phyloP scores from a whole-genome alignment of 2,113 vertebrate species.

The Gnathonemus echidnorhynchus region DNA sequence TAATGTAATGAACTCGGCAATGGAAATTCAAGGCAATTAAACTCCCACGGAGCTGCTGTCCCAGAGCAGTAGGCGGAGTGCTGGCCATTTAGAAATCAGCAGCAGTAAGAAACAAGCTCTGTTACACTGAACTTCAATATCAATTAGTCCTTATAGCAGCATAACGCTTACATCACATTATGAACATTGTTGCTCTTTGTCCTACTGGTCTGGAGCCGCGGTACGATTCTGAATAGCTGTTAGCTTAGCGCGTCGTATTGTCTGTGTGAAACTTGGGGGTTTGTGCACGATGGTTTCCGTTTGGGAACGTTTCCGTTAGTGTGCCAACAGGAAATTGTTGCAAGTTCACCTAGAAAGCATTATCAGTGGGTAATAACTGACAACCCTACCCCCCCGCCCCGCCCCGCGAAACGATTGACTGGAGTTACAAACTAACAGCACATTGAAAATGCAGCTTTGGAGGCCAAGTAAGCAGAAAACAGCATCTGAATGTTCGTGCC shows the following conservation, averaged over 20 bases:
- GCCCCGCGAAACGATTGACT: neutral
- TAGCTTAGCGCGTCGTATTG: neutral
- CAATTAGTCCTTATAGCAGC: slow-evolving; percentile 49
- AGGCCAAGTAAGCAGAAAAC: neutral
- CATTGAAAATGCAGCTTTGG: neutral
- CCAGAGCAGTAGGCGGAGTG: slow-evolving; percentile 51
- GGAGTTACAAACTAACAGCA: neutral
- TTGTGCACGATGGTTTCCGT: neutral
- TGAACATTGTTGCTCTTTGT: slow-evolving; percentile 41
- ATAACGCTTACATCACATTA: slow-evolving; percentile 34
- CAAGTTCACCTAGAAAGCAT: neutral
- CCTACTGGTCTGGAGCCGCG: slow-evolving; percentile 51
- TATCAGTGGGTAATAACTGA: neutral
- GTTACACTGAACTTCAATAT: slow-evolving; percentile 49
- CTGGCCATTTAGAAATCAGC: slow-evolving; percentile 48
- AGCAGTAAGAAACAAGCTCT: slow-evolving; percentile 54
- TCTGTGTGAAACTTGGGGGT: neutral
- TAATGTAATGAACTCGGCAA: slow-evolving; percentile 59
- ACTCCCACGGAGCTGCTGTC: slow-evolving; percentile 58
- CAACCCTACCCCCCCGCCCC: neutral
- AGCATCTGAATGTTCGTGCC: neutral
- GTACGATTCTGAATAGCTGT: slow-evolving; percentile 36
- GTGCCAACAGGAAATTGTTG: slow-evolving; percentile 10
- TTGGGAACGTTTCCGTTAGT: neutral
- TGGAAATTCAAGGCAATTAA: slow-evolving; percentile 64